phyloP scores from a whole-genome alignment of 2,888 invertebrate species.

The Synergus itoensis region DNA sequence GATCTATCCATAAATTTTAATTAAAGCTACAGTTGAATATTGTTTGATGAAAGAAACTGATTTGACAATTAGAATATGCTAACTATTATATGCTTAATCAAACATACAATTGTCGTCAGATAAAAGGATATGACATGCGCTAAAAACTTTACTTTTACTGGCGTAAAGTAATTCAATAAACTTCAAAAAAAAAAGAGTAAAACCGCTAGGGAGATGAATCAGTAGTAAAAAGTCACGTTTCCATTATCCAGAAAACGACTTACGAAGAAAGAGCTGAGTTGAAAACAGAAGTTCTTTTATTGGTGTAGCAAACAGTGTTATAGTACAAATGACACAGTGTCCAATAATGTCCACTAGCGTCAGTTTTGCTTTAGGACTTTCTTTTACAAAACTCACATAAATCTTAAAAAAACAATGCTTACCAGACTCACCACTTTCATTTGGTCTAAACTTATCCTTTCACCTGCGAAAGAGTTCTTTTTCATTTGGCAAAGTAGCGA shows the following conservation, averaged over 20 bases:
- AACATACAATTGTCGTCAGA: background rate
- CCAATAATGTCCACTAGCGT: background rate
- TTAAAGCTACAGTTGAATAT: too few species aligned
- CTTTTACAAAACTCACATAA: background rate
- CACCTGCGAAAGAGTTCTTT: constrained; percentile 11
- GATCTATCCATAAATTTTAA: background rate
- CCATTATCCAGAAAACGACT: constrained; percentile 4
- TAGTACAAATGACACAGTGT: constrained; percentile 22
- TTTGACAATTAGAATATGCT: too few species aligned
- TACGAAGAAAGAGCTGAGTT: constrained; percentile 8
- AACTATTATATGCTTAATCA: too few species aligned
- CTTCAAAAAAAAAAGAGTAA: constrained; percentile 9
- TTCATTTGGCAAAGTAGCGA: constrained; percentile 38
- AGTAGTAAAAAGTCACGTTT: constrained; percentile 31
- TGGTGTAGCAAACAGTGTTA: constrained; percentile 8
- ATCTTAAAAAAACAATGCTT: constrained; percentile 15
- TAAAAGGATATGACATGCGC: background rate
- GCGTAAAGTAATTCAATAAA: constrained; percentile 2
- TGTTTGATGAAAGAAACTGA: too few species aligned
- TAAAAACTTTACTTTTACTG: background rate
- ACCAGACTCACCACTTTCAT: constrained; percentile 31
- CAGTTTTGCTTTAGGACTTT: constrained; percentile 1
- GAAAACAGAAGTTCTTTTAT: constrained; percentile 14
- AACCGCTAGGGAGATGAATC: constrained; percentile 7
- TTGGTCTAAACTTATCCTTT: constrained; percentile 25